Percentiles rank a stretch among this genome's conserved stretches.
These are phyloP conservation scores for Diploptera punctata DNA, from an alignment of 2,888 invertebrate species.

Conservation along the genomic window DNA sequence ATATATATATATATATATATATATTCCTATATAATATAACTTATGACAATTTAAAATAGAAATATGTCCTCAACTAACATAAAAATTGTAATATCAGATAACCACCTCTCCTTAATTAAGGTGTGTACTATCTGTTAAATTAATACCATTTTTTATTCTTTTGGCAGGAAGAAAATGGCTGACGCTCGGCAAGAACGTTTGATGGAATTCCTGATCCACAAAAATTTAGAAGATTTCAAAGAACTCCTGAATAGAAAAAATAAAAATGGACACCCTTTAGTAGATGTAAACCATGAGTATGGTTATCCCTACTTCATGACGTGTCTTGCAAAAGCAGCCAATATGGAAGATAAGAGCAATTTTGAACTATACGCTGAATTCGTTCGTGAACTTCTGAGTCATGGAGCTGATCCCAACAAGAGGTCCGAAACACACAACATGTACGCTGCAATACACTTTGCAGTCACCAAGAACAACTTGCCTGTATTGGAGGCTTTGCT, in stretches of 20 bases:
- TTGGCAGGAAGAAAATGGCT: neutral
- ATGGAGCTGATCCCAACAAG: constrained; percentile 18
- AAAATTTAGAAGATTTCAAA: neutral
- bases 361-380: neutral
- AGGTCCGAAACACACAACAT: neutral
- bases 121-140: neutral
- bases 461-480: constrained; percentile 2
- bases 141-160: neutral
- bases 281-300: constrained; percentile 4
- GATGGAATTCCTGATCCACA: neutral
- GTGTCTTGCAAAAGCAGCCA: constrained; percentile 14
- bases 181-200: too few relatives aligned
- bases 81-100: too few relatives aligned
- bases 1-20: too few relatives aligned
- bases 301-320: constrained; percentile 25
- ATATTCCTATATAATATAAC: too few relatives aligned
- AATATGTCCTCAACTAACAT: too few relatives aligned
- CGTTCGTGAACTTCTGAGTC: neutral
- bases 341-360: neutral
- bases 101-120: too few relatives aligned
- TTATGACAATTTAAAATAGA: too few relatives aligned
- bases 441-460: constrained; percentile 20
- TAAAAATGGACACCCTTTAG: neutral
- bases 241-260: neutral
- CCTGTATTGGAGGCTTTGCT: neutral